Conservation (phyloP, 2,888 invertebrate genomes). For the Eupithecia dodoneata region DNA sequence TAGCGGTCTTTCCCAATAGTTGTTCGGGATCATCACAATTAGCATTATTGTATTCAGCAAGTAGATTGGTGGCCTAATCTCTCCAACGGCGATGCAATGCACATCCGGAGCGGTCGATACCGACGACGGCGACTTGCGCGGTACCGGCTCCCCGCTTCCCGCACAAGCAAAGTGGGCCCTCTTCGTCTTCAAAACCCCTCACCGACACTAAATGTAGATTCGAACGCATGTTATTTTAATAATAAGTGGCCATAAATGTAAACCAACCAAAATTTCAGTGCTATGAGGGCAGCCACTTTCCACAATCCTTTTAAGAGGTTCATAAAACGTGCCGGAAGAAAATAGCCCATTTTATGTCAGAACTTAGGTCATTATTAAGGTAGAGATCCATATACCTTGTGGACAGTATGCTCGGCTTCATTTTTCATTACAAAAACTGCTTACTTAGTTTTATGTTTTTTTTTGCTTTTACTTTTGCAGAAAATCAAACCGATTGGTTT, state of each 20-base stretch:
- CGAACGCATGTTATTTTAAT: slow-evolving; percentile 66
- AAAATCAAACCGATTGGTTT: too few species aligned
- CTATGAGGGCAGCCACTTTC: background rate
- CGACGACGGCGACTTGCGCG: slow-evolving; percentile 77
- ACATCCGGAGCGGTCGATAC: slow-evolving; percentile 83
- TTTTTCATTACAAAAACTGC: too few species aligned
- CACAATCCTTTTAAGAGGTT: background rate
- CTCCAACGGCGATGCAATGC: slow-evolving; percentile 73
- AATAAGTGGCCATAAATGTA: background rate
- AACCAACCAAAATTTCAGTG: background rate
- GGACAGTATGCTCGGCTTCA: too few species aligned
- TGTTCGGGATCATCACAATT: background rate
- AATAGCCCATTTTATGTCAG: background rate
- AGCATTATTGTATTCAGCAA: background rate
- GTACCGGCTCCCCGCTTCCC: slow-evolving; percentile 63
- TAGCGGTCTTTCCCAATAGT: background rate
- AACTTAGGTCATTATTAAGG: background rate
- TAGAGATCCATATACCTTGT: background rate
- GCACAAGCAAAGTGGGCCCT: slow-evolving; percentile 53
- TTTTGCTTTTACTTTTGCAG: too few species aligned
- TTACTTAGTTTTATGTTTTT: too few species aligned
- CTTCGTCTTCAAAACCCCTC: slow-evolving; percentile 64
- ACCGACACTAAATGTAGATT: slow-evolving; percentile 75
- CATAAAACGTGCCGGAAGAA: background rate
- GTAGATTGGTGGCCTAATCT: slow-evolving; percentile 56